Evolutionary conservation across 2,888 invertebrate species (phyloP), one percentile per base, ranked within the genome.

Genomic region (Macrophya alboannulata): DNA sequence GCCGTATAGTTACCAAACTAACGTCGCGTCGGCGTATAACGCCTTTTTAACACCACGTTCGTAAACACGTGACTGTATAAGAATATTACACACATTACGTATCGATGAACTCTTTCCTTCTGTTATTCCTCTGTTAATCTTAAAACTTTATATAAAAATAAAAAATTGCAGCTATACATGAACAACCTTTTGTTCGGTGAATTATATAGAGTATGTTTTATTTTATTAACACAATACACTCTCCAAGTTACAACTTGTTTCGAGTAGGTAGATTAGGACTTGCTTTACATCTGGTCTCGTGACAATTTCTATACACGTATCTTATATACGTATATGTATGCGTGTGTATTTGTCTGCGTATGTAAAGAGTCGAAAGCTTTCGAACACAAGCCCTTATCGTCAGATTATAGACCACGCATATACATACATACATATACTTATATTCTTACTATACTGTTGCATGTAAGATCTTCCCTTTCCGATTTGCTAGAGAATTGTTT

Each of bases 401-500:
- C 17, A 71, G 71, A 71, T 71, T 71, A 71, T 71, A 68, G 31
- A 71, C 40, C 45, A 45, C n/a, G 45, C 45, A n/a, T 43, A n/a
- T 31, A 74, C 45, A n/a, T 43, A n/a, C 65, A 31, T 25, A 25
- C 12, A 3, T 62, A 25, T 62, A 25, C 25, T 21, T 21, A 25
- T 62, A 62, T 62, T 10, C 48, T 12, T 62, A 62, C 25, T 55
- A 55, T 62, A 31, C 25, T 25, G 25, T 21, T 31, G 68, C 68
- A 68, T 68, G 17, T 17, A 17, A 68, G 68, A 68, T 68, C 15
- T 68, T 68, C 37, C 43, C 62, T 62, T 81, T 62, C 81, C 81
- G 81, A 81, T 81, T 81, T 81, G n/a, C 72, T 62, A 51, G 62
- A 43, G 25, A 40, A 81, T 62, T 81, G 81, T 81, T 81, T 81